phyloP scores from a whole-genome alignment of 2,113 vertebrate species.

The Thamnophis sirtalis region DNA sequence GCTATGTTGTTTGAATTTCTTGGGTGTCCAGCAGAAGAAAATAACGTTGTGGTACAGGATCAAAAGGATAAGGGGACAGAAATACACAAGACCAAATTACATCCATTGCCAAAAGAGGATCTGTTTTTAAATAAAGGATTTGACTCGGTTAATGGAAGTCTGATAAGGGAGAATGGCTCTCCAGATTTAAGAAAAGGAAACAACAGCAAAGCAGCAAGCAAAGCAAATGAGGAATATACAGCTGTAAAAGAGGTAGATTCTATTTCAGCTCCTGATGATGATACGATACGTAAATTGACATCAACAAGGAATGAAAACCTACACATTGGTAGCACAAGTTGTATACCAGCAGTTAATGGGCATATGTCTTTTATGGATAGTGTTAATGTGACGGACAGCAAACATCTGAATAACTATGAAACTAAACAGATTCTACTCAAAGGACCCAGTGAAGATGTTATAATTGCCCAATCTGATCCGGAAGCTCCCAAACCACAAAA shows the following conservation, averaged over 20 bases:
- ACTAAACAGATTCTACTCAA: conserved; percentile 22
- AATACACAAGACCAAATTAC: conserved; percentile 13
- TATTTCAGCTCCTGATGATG: not conserved
- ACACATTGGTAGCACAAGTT: not conserved
- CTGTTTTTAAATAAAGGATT: conserved; percentile 22
- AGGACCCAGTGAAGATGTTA: not conserved
- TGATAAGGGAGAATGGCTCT: not conserved
- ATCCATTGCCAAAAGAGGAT: conserved; percentile 33
- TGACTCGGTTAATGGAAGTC: not conserved
- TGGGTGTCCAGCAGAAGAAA: conserved; percentile 36
- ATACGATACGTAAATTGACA: conserved; percentile 25
- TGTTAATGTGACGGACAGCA: conserved; percentile 14
- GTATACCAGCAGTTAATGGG: not conserved
- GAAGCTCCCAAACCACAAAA: fast-evolving
- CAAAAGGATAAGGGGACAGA: conserved; percentile 37
- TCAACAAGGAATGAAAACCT: conserved; percentile 18
- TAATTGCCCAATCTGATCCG: conserved; percentile 3
- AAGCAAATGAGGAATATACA: not conserved
- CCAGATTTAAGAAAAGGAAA: not conserved
- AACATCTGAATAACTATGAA: conserved; percentile 25
- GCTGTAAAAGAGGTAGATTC: conserved; percentile 15
- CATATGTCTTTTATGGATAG: not conserved
- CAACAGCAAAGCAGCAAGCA: not conserved
- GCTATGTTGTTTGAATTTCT: conserved; percentile 44
- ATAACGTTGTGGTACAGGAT: conserved; percentile 3